phyloP scores from a whole-genome alignment of 1,140 invertebrate species.

The Coelopa frigida region DNA sequence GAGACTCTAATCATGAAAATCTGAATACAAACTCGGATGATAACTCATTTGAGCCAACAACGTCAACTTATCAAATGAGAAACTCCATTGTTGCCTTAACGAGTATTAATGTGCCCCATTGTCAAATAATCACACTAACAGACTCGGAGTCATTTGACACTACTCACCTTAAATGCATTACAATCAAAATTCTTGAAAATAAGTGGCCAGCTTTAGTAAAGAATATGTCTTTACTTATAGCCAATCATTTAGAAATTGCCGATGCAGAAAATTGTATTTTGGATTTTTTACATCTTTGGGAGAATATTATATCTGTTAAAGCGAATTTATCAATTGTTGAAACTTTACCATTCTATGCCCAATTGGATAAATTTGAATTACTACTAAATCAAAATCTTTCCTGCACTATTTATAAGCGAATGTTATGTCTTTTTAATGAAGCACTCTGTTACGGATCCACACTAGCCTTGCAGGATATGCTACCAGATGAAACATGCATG shows the following conservation, averaged over 20 bases:
- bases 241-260: slow-evolving; percentile 49
- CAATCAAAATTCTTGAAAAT: slow-evolving; percentile 72
- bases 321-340: slow-evolving; percentile 82
- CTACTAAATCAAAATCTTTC: slow-evolving; percentile 63
- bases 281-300: slow-evolving; percentile 78
- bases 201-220: slow-evolving; percentile 72
- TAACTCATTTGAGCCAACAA: too few relatives aligned
- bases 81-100: too few relatives aligned
- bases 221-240: slow-evolving; percentile 54
- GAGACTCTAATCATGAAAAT: too few relatives aligned
- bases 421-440: slow-evolving; percentile 78
- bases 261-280: slow-evolving; percentile 63
- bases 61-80: too few relatives aligned
- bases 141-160: slow-evolving; percentile 75
- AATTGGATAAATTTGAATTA: slow-evolving; percentile 71
- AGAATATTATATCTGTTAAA: slow-evolving; percentile 84
- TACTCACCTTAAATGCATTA: slow-evolving; percentile 73
- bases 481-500: slow-evolving; percentile 79
- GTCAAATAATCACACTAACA: slow-evolving; percentile 60
- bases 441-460: slow-evolving; percentile 85
- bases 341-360: slow-evolving; percentile 80
- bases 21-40: too few relatives aligned
- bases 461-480: slow-evolving; percentile 72
- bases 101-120: too few relatives aligned
- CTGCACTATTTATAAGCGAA: slow-evolving; percentile 73